Base-by-base conservation (phyloP, 2,888 invertebrate species). In the Rugalucina vietnamica region DNA sequence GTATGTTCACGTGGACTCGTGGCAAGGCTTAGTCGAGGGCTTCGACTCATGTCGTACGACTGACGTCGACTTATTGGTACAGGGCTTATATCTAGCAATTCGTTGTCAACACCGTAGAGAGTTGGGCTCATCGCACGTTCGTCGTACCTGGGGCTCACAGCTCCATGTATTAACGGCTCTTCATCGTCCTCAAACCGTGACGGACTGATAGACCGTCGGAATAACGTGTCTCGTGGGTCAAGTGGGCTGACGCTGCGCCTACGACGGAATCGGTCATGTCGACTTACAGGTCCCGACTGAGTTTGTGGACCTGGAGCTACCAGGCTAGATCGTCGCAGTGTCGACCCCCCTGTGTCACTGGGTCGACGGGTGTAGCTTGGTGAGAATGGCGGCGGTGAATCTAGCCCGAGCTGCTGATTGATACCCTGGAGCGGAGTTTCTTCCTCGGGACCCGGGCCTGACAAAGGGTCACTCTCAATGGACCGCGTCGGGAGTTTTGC, bases 21-120 rank as follows among this genome's bases (percentile, higher is more conserved):
- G 10, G 92, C 87, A 18, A 91, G 81, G 79, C 92, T 91, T 74
- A 93, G 91, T 24, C 91, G 89, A 0, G 93, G 93, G 86, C 93
- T 93, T 21, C 92, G 82, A 78, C 90, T 86, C n/a, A 81, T 81
- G 49, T 85, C 83, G 43, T 90, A 82, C 0, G 91, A 89, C 76
- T 92, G 92, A 3, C 92, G 82, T 27, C 92, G 86, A 8, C 91
- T 87, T 8, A 90, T 86, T 39, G 91, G 91, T 18, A 91, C 87
- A 0, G 92, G 91, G 57, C 91, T 90, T 57, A 92, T 86, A 4
- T 91, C 91, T 18, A 93, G 85, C 14, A 93, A 80, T 50, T 93
- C 93, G 27, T 91, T 85, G 70, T 92, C 93, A 21, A 91, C 90
- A 5, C 93, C 88, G 24, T 92, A 92, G 21, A 91, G 77, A 0